Evolutionary conservation across 2,888 invertebrate genomes (phyloP), one percentile per base, ranked within the genome.

Genomic region (Bombyx huttoni): DNA sequence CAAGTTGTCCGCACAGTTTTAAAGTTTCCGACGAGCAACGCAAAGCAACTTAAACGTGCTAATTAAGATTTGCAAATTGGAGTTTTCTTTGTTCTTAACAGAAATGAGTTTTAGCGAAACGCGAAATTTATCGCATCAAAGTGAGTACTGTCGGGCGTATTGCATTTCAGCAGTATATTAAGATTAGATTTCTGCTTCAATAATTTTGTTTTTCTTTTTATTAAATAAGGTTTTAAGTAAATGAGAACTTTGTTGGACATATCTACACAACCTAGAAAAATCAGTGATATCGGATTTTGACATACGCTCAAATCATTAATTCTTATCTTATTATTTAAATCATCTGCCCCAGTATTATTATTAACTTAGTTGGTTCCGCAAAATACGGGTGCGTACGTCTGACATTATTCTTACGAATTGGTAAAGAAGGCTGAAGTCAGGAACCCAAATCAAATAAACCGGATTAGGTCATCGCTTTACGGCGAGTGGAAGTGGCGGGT

Each of bases 381-480:
- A 51, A 45, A 48, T 54, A 53, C 62, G 61, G 60, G 60, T 60
- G 57, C 56, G 58, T 64, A 68, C 65, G 67, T 68, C 64, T 66
- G 62, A 71, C 65, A 67, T 74, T 70, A 74, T 75, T 75, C 69
- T 68, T 65, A 68, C 73, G 73, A 79, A 81, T 78, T 76, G 78
- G 72, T 78, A 78, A 81, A 79, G 75, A 74, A 75, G 73, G 72
- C 75, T 71, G 74, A 70, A 80, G 75, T 78, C 76, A 78, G 76
- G 71, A 73, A 78, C 78, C 81, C 81, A 78, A 85, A 85, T 86
- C 84, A 81, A 84, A 86, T 86, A 86, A 86, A 86, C 78, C 68
- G 79, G 86, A 87, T 86, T 83, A 83, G 85, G 85, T 85, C 84
- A 86, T 84, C 84, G 80, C 78, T 86, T 86, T 86, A 87, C 80